Evolutionary conservation across 2,113 vertebrate species (phyloP).

Genomic region (Polypterus senegalus): DNA sequence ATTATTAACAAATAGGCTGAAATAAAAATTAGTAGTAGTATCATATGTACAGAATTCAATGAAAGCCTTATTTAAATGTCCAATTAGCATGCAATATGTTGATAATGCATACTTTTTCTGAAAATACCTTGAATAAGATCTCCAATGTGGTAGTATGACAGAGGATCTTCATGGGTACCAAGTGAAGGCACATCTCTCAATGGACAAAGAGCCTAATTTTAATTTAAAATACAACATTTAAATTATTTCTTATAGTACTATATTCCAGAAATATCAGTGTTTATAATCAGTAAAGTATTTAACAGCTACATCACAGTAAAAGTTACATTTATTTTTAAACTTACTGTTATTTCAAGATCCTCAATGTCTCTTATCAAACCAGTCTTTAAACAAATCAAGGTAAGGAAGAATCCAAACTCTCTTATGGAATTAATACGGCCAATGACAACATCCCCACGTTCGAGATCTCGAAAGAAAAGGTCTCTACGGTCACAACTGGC

Average conservation of each 20-base stretch:
- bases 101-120: no score
- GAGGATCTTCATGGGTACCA: slow-evolving; percentile 86
- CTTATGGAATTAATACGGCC: slow-evolving; percentile 82
- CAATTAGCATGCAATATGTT: no score
- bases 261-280: no score
- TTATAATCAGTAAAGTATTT: no score
- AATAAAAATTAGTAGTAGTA: no score
- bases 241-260: no score
- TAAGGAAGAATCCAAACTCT: slow-evolving; percentile 94
- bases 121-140: slow-evolving; percentile 78
- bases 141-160: slow-evolving; percentile 86
- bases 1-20: no score
- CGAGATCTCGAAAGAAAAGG: slow-evolving; percentile 79
- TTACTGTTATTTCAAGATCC: slow-evolving; percentile 82
- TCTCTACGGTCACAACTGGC: slow-evolving; percentile 65
- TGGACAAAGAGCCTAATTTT: slow-evolving; percentile 76
- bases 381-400: slow-evolving; percentile 73
- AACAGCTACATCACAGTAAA: no score
- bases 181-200: slow-evolving; percentile 82
- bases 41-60: no score
- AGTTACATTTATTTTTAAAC: neutral
- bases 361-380: slow-evolving; percentile 70
- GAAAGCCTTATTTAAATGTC: no score
- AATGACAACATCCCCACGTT: slow-evolving; percentile 78
- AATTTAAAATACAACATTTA: slow-evolving; percentile 1